Conservation (phyloP, 2,888 invertebrate species). For the Philhelius pedissequus region DNA sequence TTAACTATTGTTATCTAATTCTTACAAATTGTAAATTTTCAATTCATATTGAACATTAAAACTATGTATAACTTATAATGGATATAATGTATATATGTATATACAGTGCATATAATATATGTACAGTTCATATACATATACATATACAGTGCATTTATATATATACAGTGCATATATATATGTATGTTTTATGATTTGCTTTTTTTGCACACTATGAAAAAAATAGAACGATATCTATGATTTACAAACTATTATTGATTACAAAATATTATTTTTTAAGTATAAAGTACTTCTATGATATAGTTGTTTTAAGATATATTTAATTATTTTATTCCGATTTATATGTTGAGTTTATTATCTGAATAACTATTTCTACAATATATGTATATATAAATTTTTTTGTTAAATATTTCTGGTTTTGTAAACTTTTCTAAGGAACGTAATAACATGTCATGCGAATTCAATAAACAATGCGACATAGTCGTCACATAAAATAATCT, state of each 20-base stretch:
- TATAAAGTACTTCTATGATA: neutral
- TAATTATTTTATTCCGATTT: neutral
- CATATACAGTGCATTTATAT: neutral
- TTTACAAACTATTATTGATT: neutral
- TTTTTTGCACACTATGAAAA: neutral
- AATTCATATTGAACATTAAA: conserved; percentile 27
- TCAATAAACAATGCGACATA: neutral
- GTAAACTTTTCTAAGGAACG: neutral
- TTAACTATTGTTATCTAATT: conserved; percentile 14
- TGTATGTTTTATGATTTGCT: neutral
- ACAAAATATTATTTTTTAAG: too few relatives aligned
- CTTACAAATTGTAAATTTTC: conserved; percentile 24
- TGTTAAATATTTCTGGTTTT: neutral
- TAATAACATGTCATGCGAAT: neutral
- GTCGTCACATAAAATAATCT: neutral
- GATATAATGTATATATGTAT: neutral
- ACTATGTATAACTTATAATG: neutral
- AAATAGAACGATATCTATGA: neutral
- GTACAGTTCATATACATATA: neutral
- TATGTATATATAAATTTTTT: neutral
- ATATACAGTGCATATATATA: neutral
- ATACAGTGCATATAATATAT: neutral
- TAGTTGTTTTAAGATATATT: neutral
- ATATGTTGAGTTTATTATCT: neutral
- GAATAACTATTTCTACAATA: neutral